Percentiles rank a stretch among this genome's conserved stretches.
Conservation (phyloP, 2,113 vertebrate species). For the Rhodinocichla rosea region DNA sequence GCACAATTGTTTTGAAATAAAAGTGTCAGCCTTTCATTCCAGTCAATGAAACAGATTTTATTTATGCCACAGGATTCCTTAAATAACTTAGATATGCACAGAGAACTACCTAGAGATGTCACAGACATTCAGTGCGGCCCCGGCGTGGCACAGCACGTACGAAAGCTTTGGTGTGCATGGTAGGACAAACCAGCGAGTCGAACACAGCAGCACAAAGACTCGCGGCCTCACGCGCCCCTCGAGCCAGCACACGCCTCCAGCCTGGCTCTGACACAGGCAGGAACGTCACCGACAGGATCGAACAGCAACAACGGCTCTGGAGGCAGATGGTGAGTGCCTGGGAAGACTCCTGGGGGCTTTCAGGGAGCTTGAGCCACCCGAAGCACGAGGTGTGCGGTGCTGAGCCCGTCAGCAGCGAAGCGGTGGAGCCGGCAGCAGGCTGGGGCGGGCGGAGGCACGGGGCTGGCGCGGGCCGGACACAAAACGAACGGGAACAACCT, state of each 20-base stretch:
- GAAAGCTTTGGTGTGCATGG: constrained; percentile 63
- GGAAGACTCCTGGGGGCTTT: not conserved
- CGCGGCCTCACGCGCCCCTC: not conserved
- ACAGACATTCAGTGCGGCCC: not conserved
- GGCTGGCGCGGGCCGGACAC: not conserved
- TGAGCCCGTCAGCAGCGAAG: not conserved
- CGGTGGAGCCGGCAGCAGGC: not conserved
- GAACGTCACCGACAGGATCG: accelerated
- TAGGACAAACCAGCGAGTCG: not conserved
- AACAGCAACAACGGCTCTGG: accelerated
- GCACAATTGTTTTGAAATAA: not conserved
- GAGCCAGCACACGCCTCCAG: not conserved
- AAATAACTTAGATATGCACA: constrained; percentile 25
- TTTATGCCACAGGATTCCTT: constrained; percentile 51
- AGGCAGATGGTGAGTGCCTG: not conserved
- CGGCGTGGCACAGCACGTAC: not conserved
- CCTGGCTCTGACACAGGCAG: accelerated
- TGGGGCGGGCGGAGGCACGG: not conserved
- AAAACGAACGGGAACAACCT: constrained; percentile 12
- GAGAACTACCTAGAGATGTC: constrained; percentile 22
- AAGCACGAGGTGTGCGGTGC: not conserved
- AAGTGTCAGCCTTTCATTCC: not conserved
- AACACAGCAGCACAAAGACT: constrained; percentile 41
- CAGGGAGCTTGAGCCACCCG: not conserved
- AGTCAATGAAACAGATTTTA: constrained; percentile 68